A percentile compares a stretch with the other conserved stretches of the same genome.
Evolutionary conservation across 53 echinoderm and acorn worm species (phyloP).

Genomic region (Holothuria leucospilota): DNA sequence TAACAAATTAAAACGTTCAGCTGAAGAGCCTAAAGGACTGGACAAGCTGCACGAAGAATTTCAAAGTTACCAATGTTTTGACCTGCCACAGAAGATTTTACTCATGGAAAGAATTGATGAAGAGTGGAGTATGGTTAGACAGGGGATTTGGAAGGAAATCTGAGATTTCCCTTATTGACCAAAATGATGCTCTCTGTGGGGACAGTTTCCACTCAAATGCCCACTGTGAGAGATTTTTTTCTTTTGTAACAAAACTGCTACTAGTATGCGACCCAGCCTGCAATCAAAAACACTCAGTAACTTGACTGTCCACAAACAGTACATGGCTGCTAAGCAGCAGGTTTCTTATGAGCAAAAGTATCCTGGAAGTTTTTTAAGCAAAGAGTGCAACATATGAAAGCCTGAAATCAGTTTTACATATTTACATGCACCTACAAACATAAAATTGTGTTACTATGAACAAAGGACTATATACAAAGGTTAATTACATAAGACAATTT

Average conservation of each 20-base stretch:
- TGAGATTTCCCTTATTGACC: constrained; percentile 47
- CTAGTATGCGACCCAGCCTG: neutral
- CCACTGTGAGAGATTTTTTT: constrained; percentile 62
- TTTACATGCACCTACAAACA: no score
- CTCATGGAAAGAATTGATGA: constrained; percentile 30
- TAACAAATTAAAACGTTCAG: constrained; percentile 51
- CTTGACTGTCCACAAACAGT: no score
- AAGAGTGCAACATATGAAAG: no score
- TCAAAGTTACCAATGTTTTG: constrained; percentile 48
- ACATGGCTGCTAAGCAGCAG: no score
- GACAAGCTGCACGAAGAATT: constrained; percentile 63
- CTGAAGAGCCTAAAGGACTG: constrained; percentile 22
- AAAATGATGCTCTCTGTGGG: constrained; percentile 53
- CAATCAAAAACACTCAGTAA: neutral
- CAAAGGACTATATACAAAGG: no score
- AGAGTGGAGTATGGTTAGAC: constrained; percentile 58
- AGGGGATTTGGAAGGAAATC: constrained; percentile 41
- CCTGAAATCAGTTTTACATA: no score
- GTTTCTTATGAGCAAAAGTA: no score
- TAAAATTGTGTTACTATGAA: no score
- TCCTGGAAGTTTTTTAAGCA: no score
- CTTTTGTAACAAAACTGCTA: constrained; percentile 54
- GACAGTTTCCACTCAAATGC: constrained; percentile 63
- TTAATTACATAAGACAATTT: no score
- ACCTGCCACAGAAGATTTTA: constrained; percentile 45